Evolutionary conservation across 2,888 invertebrate species (phyloP), one percentile per base, ranked within the genome.

Genomic region (Bhutanitis thaidina): DNA sequence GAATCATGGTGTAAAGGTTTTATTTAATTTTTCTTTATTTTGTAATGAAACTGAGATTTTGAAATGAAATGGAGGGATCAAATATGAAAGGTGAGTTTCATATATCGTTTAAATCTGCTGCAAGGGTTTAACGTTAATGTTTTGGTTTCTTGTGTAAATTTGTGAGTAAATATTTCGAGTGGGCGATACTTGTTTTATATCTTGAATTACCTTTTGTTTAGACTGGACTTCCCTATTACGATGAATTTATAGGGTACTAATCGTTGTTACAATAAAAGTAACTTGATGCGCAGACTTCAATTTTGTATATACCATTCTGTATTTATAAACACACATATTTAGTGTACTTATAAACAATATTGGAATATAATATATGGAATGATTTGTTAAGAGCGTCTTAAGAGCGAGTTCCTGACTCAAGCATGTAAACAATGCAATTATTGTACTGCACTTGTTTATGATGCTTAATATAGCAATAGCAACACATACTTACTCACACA

Each of bases 61-160:
- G 80, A 74, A 72, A 85, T 82, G 80, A 83, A 79, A 88, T 88
- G 88, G 87, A 87, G 73, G 75, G 64, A 69, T 61, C 71, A 59
- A 76, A 74, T 58, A 51, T 51, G 59, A 82, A 78, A 74, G 81
- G 88, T 83, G 65, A 68, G 71, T 65, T 44, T 44, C 35, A 7
- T 7, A 32, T 32, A 38, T 29, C 41, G 27, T 35, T 34, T 29
- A 20, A 14, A 29, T 32, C 8, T 38, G n/a, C 10, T n/a, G 30
- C 25, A 47, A 3, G n/a, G 29, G 30, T 29, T 44, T 43, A 41
- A 47, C 8, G 8, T 14, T 27, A 49, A 43, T 44, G 38, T 53
- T 51, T 53, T 36, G 7, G 35, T 71, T 67, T 73, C 77, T 72
- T 74, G 57, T 60, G 65, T 63, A 52, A 55, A 64, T 64, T 72